These are phyloP conservation scores for Chaetorhynchus papuensis DNA, from an alignment of 2,113 vertebrate species.

Conservation along the genomic window DNA sequence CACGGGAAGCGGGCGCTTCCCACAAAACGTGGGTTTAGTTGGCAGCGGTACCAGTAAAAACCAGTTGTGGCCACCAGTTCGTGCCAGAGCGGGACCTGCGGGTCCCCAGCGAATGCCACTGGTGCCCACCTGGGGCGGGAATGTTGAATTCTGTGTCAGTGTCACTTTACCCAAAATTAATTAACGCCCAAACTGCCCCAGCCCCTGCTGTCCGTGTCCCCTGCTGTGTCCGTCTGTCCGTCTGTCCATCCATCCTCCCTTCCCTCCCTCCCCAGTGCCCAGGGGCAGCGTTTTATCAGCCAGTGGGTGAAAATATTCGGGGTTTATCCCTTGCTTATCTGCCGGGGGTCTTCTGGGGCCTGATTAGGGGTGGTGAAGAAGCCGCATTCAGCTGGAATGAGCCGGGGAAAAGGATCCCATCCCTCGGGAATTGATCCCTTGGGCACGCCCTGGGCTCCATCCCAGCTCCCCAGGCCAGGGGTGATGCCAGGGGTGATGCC, in stretches of 20 bases:
- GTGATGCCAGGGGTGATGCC: no score
- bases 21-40: not conserved
- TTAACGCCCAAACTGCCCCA: not conserved
- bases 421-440: not conserved
- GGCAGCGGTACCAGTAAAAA: not conserved
- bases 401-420: not conserved
- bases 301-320: not conserved
- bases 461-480: not conserved
- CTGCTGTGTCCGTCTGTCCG: not conserved
- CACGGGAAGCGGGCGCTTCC: not conserved
- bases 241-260: not conserved
- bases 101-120: not conserved
- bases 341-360: not conserved
- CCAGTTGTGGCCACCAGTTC: not conserved
- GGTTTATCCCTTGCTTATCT: not conserved
- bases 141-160: not conserved
- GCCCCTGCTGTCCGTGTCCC: not conserved
- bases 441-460: fast-evolving
- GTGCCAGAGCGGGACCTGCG: fast-evolving
- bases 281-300: not conserved
- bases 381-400: not conserved
- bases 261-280: not conserved
- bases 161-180: not conserved
- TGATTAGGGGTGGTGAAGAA: not conserved
- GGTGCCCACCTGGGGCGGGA: not conserved